These are phyloP conservation scores for cat (Felis catus) DNA, from an alignment of 2,113 vertebrate species.

Conservation along the genomic window F.catus_Fca126_mat1.0 CM031414.1:35157501-35158000, in stretches of 20 bases:
- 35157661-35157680: neutral
- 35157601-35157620: neutral
- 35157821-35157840: neutral
- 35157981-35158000: neutral
- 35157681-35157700: neutral
- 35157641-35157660: neutral
- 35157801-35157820: neutral
- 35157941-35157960: neutral
- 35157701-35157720: neutral
- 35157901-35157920: neutral
- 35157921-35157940: constrained; percentile 16
- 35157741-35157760: neutral
- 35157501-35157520: neutral
- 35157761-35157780: neutral
- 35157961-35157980: neutral
- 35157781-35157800: neutral
- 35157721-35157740: neutral
- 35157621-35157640: neutral
- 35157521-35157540: neutral
- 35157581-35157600: neutral
- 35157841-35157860: neutral
- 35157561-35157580: neutral
- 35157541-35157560: neutral
- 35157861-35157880: constrained; percentile 11
- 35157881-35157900: neutral